Evolutionary conservation across 2,113 vertebrate species (phyloP).

Genomic region (Pseudolaguvia tuberculata): DNA sequence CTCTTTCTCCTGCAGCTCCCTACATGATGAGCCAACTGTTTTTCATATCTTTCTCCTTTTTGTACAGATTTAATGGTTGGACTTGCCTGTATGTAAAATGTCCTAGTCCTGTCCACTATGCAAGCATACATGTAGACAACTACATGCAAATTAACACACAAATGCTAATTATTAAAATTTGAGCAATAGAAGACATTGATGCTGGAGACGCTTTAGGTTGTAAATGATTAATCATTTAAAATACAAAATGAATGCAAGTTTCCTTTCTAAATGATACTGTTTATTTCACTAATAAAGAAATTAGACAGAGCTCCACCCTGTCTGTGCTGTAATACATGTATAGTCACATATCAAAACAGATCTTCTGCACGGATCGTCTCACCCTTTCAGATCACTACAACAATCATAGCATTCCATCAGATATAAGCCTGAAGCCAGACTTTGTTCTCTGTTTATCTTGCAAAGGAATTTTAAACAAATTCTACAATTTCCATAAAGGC

Average conservation of each 20-base stretch:
- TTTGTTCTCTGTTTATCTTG: constrained; percentile 1
- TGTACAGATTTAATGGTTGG: constrained; percentile 33
- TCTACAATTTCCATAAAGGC: not conserved
- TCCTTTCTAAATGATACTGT: constrained; percentile 36
- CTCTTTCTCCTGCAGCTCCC: not conserved
- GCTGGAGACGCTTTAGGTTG: not conserved
- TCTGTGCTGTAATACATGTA: constrained; percentile 52
- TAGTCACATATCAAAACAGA: constrained; percentile 52
- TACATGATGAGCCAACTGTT: not conserved
- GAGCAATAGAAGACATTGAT: not conserved
- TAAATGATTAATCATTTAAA: not conserved
- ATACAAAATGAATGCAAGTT: not conserved
- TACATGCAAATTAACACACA: not conserved
- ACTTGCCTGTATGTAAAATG: constrained; percentile 26
- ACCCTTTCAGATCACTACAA: constrained; percentile 42
- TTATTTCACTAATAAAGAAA: constrained; percentile 40
- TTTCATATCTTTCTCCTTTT: constrained; percentile 34
- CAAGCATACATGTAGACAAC: constrained; percentile 18
- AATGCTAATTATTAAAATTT: too few species aligned
- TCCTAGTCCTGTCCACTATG: not conserved
- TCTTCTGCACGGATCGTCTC: constrained; percentile 59
- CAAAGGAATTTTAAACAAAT: constrained; percentile 1
- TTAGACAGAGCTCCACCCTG: constrained; percentile 42
- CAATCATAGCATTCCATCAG: constrained; percentile 44
- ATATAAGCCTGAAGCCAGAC: constrained; percentile 33